A percentile compares a stretch with the other conserved stretches of the same genome.
phyloP scores from a whole-genome alignment of 1,140 invertebrate species.

The Drosophila leontia region DNA sequence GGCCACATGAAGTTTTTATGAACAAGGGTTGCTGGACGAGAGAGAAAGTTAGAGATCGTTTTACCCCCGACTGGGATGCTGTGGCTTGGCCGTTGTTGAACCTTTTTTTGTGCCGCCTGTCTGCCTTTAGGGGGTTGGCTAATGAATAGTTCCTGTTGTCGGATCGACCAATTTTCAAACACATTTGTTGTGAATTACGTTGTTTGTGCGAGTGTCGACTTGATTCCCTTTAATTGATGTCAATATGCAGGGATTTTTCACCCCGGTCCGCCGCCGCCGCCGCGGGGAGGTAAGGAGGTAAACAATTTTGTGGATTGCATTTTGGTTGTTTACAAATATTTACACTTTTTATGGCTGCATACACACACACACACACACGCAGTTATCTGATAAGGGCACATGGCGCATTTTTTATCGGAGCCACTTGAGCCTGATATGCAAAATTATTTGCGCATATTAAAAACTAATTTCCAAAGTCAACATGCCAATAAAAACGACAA shows the following conservation, averaged over 20 bases:
- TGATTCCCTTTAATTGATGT: conserved; percentile 84
- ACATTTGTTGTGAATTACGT: conserved; percentile 84
- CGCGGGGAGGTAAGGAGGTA: conserved; percentile 4
- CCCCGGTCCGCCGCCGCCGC: background rate
- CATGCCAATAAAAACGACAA: conserved; percentile 81
- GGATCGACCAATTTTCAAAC: conserved; percentile 56
- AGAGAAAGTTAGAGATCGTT: background rate
- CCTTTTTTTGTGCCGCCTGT: conserved; percentile 53
- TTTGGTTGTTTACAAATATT: conserved; percentile 80
- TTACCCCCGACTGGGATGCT: conserved; percentile 63
- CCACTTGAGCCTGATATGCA: conserved; percentile 73
- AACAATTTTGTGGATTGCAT: conserved; percentile 62
- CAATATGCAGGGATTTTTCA: conserved; percentile 80
- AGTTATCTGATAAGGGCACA: conserved; percentile 64
- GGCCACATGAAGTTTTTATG: conserved; percentile 46
- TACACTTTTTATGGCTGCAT: conserved; percentile 46
- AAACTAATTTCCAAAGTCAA: conserved; percentile 84
- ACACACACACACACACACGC: background rate
- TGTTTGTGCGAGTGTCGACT: conserved; percentile 81
- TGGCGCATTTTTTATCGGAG: conserved; percentile 56
- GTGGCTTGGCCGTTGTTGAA: conserved; percentile 60
- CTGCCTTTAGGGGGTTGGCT: conserved; percentile 59
- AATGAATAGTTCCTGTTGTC: conserved; percentile 76
- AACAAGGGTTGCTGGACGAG: conserved; percentile 64
- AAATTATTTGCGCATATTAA: conserved; percentile 83